Base-by-base conservation (phyloP, 2,888 invertebrate species). In the Ctena decussata region DNA sequence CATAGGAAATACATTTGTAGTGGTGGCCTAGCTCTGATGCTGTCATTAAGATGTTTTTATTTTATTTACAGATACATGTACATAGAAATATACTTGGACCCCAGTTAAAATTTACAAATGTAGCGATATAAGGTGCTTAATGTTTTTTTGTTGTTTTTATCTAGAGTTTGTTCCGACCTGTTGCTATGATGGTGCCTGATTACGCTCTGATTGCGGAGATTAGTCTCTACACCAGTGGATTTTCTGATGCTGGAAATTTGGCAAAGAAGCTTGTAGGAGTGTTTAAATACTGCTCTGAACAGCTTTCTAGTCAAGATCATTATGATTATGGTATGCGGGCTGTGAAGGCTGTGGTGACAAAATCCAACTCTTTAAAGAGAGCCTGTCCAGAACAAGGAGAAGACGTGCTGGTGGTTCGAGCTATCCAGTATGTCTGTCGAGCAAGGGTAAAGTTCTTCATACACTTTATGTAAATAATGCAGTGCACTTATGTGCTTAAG, bases 261-360 rank as follows among this genome's bases (percentile, higher is more conserved):
- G 94, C 95, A 5, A 94, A 93, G 30, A 96, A 96, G 83, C 95
- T 96, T 85, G 95, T 95, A 5, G 95, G 95, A 44, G 95, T 95
- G 3, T 95, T 95, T 89, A 92, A 92, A 82, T 91, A 96, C 32
- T 96, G 95, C 86, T 95, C 95, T 37, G 96, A 96, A 84, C 96
- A 95, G 93, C 84, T 96, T 79, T 96, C 96, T n/a, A 95, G 95
- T 32, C 96, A 96, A 80, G 95, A 95, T 89, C 95, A 96, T 87
- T 96, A 96, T 86, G 96, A 96, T 87, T 96, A 95, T 84, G 96
- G 96, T 24, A 96, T 96, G 96, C 82, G 96, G 77, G 96, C 96
- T 3, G 95, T 96, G 35, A 96, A 96, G 89, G 95, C 95, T 11
- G 95, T 96, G 21, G 91, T 96, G 70, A 95, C 95, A 0, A 95